Evolutionary conservation across 1,140 invertebrate species (phyloP), one percentile per base, ranked within the genome.

Genomic region (Limonius californicus): DNA sequence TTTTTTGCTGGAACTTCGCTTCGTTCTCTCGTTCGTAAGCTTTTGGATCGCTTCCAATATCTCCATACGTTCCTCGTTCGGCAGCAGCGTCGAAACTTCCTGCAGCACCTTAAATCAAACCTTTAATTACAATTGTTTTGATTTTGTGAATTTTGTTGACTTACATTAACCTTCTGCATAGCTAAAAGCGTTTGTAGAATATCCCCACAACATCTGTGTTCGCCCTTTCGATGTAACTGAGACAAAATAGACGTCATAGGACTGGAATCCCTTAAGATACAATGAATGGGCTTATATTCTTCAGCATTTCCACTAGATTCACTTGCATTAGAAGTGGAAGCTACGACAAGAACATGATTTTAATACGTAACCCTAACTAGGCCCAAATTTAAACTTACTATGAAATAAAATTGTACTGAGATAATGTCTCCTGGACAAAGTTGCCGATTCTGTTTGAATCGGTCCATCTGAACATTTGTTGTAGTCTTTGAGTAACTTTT

Each of bases 121-220:
- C n/a, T n/a, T n/a, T n/a, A n/a, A n/a, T n/a, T n/a, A n/a, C n/a
- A n/a, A n/a, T n/a, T n/a, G n/a, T n/a, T n/a, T n/a, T n/a, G n/a
- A n/a, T n/a, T n/a, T n/a, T 27, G 23, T 27, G 3, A 27, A 4
- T 27, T 4, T 27, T 27, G 23, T 27, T 23, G n/a, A 67, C 72
- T 65, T 64, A 76, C 74, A 59, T 69, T 74, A 14, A 77, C 43
- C 63, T 76, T 77, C 54, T 76, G 71, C 70, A 77, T 72, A 12
- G 68, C 55, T 1, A 70, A 18, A 23, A 77, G 62, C 1, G 71
- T 59, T 47, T 71, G 65, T 2, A 77, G 63, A 9, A 76, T 68
- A 62, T 77, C 74, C 2, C 75, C 75, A 39, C 47, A 61, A 61
- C 72, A 71, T 54, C 74, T 61, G 62, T 77, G 74, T 32, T 72